A percentile compares a stretch with the other conserved stretches of the same genome.
Conservation (phyloP, 2,113 vertebrate species). For the Phyllostomus discolor region DNA sequence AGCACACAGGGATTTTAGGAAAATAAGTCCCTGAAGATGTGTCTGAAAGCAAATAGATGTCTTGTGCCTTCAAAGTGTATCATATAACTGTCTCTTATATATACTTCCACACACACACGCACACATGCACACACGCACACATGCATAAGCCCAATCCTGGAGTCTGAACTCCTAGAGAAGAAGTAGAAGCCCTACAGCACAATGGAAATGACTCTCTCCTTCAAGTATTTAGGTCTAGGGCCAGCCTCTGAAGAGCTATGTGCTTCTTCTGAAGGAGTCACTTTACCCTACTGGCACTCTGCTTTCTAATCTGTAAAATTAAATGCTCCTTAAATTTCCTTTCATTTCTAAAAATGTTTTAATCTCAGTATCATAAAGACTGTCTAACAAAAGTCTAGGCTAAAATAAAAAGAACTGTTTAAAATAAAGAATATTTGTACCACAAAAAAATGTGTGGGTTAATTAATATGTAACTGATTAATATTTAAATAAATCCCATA, state of each 20-base stretch:
- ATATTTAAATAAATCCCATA: conserved; percentile 2
- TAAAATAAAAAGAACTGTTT: conserved; percentile 11
- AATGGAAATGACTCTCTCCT: not conserved
- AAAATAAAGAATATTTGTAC: conserved; percentile 2
- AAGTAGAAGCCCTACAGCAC: not conserved
- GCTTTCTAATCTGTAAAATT: not conserved
- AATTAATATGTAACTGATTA: not conserved
- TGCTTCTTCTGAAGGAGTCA: not conserved
- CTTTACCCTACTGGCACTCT: not conserved
- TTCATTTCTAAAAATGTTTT: conserved; percentile 13
- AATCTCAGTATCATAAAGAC: not conserved
- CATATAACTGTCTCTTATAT: not conserved
- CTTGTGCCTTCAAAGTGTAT: not conserved
- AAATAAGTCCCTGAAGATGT: not conserved
- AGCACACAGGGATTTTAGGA: not conserved
- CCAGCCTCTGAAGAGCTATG: not conserved
- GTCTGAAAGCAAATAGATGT: conserved; percentile 2
- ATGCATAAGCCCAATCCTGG: not conserved
- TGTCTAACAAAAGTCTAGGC: not conserved
- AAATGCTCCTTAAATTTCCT: not conserved
- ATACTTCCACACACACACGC: no score
- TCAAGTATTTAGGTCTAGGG: not conserved
- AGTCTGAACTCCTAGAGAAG: not conserved
- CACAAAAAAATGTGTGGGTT: not conserved
- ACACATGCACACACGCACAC: not conserved